Base-by-base conservation (phyloP, 2,113 vertebrate species). In the Carassius carassius region DNA sequence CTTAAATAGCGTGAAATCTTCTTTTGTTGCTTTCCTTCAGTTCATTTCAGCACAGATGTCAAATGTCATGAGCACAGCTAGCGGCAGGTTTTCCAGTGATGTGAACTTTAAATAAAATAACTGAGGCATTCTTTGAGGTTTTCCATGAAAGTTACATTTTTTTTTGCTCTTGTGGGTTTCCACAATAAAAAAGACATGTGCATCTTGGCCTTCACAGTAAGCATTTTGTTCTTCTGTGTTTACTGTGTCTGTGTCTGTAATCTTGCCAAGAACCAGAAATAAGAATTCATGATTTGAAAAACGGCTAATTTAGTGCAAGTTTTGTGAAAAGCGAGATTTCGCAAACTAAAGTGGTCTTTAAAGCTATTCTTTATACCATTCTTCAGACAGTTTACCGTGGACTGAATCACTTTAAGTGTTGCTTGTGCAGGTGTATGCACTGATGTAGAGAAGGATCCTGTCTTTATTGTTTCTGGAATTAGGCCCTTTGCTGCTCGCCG, bases 401-500 rank as follows among this genome's bases (percentile, higher is more conserved):
- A 78, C 23, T 78, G 11, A 78, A 21, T 78, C 76, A 60, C 54
- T 41, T 37, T 32, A 58, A 47, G 35, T 23, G 14, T 47, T 80
- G 17, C 78, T 65, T 17, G 60, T 5, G 1, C 21, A 17, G 23
- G 17, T 12, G 44, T 49, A 37, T 65, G 5, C 9, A 23, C 14
- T 81, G 78, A 80, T 19, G 23, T 49, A 58, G 21, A 78, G 44
- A 49, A 13, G 35, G 6, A 14, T 35, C 29, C 56, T 8, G 21
- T 63, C 58, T 63, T 78, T 79, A 70, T 54, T 70, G 63, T 81
- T 81, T 81, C 47, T 69, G 79, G 79, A 81, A 54, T 67, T 69
- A 81, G 25, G 79, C 79, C 47, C 25, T 54, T 70, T 54, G 65
- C 63, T 54, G 79, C 47, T 35, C 25, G 63, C 58, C 47, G 41